Evolutionary conservation across 2,113 vertebrate genomes (phyloP).

Genomic region (Romanogobio albipinnatus): DNA sequence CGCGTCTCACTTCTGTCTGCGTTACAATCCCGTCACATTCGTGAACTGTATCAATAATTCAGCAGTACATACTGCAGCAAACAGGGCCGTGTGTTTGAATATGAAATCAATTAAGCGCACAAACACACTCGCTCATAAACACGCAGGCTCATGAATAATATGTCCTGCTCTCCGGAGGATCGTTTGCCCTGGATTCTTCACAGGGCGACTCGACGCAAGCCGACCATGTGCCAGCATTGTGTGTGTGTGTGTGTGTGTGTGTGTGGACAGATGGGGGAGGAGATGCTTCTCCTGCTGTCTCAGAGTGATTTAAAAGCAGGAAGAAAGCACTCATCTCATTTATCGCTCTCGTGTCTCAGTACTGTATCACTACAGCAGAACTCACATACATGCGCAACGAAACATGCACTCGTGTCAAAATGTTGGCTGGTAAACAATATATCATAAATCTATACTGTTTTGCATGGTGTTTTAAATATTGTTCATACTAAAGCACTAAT

Average conservation of each 20-base stretch:
- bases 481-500: background rate
- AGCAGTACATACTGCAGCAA: constrained; percentile 7
- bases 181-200: background rate
- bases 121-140: constrained; percentile 47
- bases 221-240: background rate
- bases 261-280: constrained; percentile 71
- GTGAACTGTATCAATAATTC: constrained; percentile 32
- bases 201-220: background rate
- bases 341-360: constrained; percentile 9
- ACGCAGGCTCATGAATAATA: constrained; percentile 41
- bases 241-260: constrained; percentile 33
- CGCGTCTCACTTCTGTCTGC: background rate
- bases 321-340: constrained; percentile 58
- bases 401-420: background rate
- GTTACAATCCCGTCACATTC: background rate
- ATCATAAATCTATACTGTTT: too few relatives aligned
- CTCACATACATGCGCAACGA: background rate
- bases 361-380: background rate
- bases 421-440: background rate
- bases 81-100: constrained; percentile 19
- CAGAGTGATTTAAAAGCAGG: constrained; percentile 59
- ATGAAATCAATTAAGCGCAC: constrained; percentile 44
- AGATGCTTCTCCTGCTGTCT: constrained; percentile 67
- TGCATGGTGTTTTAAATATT: background rate
- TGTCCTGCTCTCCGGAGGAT: constrained; percentile 15